Conservation (phyloP, 2,797 vertebrate species). For the Argentina silus region DNA sequence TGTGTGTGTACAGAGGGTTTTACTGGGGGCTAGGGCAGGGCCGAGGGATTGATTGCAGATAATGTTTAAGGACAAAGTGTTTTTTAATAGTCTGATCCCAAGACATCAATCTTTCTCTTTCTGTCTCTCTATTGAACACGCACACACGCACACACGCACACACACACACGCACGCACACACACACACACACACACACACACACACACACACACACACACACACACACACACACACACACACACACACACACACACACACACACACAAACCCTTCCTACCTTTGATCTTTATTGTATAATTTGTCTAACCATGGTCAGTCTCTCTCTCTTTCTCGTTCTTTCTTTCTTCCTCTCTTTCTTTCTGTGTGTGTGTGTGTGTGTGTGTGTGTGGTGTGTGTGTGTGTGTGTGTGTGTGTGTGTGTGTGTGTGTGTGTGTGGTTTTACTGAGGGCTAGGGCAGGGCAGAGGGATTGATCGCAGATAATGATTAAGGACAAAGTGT, state of each 20-base stretch:
- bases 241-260: not conserved
- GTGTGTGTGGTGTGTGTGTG: conserved; percentile 47
- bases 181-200: conserved; percentile 18
- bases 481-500: conserved; percentile 85
- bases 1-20: no score
- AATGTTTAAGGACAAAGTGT: conserved; percentile 85
- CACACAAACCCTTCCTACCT: not conserved
- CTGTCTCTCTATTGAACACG: conserved; percentile 39
- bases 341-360: no score
- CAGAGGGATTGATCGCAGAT: conserved; percentile 78
- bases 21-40: conserved; percentile 55
- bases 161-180: conserved; percentile 11
- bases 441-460: conserved; percentile 55
- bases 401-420: conserved; percentile 19
- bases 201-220: conserved; percentile 4
- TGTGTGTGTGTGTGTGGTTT: conserved; percentile 25
- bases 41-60: conserved; percentile 78
- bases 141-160: conserved; percentile 6
- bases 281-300: no score
- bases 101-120: conserved; percentile 68
- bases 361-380: no score
- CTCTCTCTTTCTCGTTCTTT: conserved; percentile 3
- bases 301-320: no score
- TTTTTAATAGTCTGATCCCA: conserved; percentile 82
- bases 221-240: not conserved